Percentiles rank a stretch among this genome's conserved stretches.
These are phyloP conservation scores for Lepidochitona cinerea DNA, from an alignment of 2,888 invertebrate species.

Conservation along the genomic window DNA sequence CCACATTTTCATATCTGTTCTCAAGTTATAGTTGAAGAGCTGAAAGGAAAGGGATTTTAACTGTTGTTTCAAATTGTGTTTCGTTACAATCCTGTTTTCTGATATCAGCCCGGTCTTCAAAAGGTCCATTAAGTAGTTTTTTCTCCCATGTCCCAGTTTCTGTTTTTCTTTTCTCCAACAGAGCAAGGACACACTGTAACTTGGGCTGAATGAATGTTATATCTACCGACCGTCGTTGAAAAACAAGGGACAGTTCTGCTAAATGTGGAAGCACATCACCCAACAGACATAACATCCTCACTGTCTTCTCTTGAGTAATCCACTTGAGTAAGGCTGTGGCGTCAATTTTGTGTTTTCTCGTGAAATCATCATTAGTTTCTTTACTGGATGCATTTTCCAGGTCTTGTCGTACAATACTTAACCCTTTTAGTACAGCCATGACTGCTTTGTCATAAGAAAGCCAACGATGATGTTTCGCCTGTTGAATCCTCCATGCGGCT, in stretches of 20 bases:
- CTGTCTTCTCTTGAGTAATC: constrained; percentile 23
- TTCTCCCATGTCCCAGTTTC: background rate
- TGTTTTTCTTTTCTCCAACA: background rate
- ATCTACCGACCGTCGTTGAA: constrained; percentile 21
- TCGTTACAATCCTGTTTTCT: no score
- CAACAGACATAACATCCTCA: constrained; percentile 17
- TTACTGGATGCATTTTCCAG: constrained; percentile 18
- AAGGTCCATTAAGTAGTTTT: background rate
- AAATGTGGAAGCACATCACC: constrained; percentile 33
- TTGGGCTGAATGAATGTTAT: background rate
- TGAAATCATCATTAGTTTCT: background rate
- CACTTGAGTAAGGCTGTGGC: constrained; percentile 30
- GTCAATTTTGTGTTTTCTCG: constrained; percentile 10
- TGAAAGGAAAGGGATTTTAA: no score
- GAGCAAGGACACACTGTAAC: background rate
- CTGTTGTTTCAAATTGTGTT: no score
- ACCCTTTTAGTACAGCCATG: constrained; percentile 14
- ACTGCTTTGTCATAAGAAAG: constrained; percentile 32
- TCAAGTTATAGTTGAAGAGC: no score
- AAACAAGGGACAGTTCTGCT: constrained; percentile 14
- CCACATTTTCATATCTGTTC: no score
- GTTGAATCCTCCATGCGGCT: constrained; percentile 24
- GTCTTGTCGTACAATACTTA: constrained; percentile 22
- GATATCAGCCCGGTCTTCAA: no score
- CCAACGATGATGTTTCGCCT: constrained; percentile 35